Evolutionary conservation across 2,113 vertebrate genomes (phyloP).

Genomic region (Ophthalmolycus amberensis): DNA sequence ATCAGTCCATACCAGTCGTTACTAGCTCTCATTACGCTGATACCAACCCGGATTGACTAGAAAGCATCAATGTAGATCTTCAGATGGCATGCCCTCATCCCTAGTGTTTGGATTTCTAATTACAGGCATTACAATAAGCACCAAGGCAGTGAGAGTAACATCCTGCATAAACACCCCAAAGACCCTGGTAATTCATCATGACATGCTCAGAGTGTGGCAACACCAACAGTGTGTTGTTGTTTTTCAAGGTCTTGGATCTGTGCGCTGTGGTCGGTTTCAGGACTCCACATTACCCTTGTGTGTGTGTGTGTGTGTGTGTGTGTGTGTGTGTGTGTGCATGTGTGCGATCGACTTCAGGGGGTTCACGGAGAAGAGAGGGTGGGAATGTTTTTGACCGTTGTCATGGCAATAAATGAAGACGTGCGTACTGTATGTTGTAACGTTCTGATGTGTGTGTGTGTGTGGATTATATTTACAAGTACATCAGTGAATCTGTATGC

Average conservation of each 20-base stretch:
- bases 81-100: neutral
- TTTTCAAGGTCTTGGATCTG: slow-evolving; percentile 22
- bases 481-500: neutral
- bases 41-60: too few relatives aligned
- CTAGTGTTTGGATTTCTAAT: slow-evolving; percentile 1
- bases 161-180: slow-evolving; percentile 6
- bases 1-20: too few relatives aligned
- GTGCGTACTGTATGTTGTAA: slow-evolving; percentile 25
- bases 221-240: slow-evolving; percentile 25
- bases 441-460: neutral
- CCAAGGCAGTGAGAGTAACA: neutral
- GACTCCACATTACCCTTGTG: neutral
- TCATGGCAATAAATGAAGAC: slow-evolving; percentile 63
- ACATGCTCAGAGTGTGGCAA: slow-evolving; percentile 8
- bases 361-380: slow-evolving; percentile 51
- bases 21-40: too few relatives aligned
- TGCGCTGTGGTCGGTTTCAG: slow-evolving; percentile 24
- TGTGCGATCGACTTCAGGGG: slow-evolving; percentile 35
- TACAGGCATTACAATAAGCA: neutral
- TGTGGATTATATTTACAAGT: slow-evolving; percentile 14
- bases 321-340: neutral
- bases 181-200: neutral
- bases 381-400: slow-evolving; percentile 68
- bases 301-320: neutral
- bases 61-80: too few relatives aligned